phyloP scores from a whole-genome alignment of 1,140 invertebrate species.

The Stenopsyche tienmushanensis region DNA sequence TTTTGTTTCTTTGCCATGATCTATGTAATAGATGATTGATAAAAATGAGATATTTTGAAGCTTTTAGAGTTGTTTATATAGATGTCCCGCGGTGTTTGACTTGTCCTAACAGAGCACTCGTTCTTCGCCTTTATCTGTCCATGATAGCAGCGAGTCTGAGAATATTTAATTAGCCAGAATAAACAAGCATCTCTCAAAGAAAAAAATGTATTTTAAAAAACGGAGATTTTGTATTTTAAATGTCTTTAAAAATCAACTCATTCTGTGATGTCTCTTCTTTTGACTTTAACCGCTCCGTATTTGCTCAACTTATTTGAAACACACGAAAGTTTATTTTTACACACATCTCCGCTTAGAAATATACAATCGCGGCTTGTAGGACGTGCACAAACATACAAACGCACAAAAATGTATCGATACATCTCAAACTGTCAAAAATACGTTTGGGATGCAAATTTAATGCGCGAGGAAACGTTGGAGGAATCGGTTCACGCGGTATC shows the following conservation, averaged over 20 bases:
- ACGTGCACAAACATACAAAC: neutral
- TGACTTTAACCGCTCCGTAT: constrained; percentile 25
- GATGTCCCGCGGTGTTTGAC: no score
- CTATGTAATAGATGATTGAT: no score
- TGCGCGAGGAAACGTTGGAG: neutral
- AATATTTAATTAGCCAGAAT: neutral
- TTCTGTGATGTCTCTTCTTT: constrained; percentile 13
- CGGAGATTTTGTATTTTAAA: neutral
- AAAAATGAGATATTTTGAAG: no score
- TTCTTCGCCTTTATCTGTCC: no score
- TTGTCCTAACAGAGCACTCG: no score
- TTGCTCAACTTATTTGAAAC: constrained; percentile 26
- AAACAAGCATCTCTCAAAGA: neutral
- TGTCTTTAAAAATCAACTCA: neutral
- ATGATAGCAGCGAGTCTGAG: no score
- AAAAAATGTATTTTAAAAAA: neutral
- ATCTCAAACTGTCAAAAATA: no score
- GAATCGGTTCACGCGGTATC: no score
- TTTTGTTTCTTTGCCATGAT: no score
- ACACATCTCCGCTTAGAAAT: neutral
- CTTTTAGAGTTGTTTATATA: no score
- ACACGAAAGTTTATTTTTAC: neutral
- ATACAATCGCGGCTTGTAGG: neutral
- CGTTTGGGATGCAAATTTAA: neutral
- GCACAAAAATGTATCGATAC: no score